Conservation (phyloP, 2,888 invertebrate genomes). For the Macaria notata region DNA sequence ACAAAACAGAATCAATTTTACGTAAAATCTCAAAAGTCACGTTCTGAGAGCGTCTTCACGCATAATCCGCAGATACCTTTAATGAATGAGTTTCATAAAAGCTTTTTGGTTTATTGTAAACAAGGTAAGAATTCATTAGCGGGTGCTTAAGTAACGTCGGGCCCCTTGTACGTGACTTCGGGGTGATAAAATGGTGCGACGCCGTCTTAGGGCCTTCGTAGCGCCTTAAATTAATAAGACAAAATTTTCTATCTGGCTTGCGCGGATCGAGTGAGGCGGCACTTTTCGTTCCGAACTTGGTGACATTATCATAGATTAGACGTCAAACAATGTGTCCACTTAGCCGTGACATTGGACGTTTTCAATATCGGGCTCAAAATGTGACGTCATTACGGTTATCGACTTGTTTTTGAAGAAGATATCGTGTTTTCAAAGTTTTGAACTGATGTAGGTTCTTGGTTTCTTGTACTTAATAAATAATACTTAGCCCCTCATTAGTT, state of each 20-base stretch:
- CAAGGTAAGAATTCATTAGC: slow-evolving; percentile 73
- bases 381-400: slow-evolving; percentile 14
- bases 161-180: slow-evolving; percentile 61
- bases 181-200: slow-evolving; percentile 59
- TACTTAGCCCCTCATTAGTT: too few relatives aligned
- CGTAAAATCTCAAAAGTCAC: slow-evolving; percentile 60
- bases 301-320: slow-evolving; percentile 25
- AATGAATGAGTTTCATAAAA: slow-evolving; percentile 68
- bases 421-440: slow-evolving; percentile 10
- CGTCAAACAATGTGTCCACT: slow-evolving; percentile 17
- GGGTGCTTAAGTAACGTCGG: slow-evolving; percentile 46
- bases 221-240: slow-evolving; percentile 57
- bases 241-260: slow-evolving; percentile 46
- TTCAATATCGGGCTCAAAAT: slow-evolving; percentile 19
- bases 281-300: slow-evolving; percentile 28
- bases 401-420: slow-evolving; percentile 1
- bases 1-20: slow-evolving; percentile 51
- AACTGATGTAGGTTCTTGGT: too few relatives aligned
- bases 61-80: slow-evolving; percentile 64
- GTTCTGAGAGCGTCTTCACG: slow-evolving; percentile 60
- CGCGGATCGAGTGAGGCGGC: slow-evolving; percentile 40
- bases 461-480: too few relatives aligned
- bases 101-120: slow-evolving; percentile 73
- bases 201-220: slow-evolving; percentile 47
- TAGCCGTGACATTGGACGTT: slow-evolving; percentile 25